phyloP scores from a whole-genome alignment of 53 echinoderm and acorn worm genomes.

The Zoroaster sp. region DNA sequence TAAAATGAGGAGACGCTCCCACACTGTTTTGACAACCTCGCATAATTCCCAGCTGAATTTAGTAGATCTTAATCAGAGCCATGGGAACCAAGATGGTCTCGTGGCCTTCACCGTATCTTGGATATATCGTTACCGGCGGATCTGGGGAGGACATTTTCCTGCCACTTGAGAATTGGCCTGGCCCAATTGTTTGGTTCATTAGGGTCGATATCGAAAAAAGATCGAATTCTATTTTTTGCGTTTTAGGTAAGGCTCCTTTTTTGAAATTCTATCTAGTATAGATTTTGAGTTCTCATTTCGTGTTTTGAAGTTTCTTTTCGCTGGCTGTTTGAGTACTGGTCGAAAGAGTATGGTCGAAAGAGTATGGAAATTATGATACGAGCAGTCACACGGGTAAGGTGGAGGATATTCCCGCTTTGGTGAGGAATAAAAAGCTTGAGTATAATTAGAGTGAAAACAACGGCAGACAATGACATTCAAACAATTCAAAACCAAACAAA shows the following conservation, averaged over 20 bases:
- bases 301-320: neutral
- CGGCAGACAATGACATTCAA: too few species aligned
- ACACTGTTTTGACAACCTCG: neutral
- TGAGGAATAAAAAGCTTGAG: too few species aligned
- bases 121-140: slow-evolving; percentile 26
- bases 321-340: too few species aligned
- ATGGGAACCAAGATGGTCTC: slow-evolving; percentile 21
- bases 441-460: too few species aligned
- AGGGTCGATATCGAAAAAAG: neutral
- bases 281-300: neutral
- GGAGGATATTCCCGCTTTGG: too few species aligned
- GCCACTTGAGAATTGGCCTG: neutral
- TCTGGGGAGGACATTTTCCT: neutral
- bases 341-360: too few species aligned
- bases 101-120: neutral
- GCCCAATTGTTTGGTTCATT: neutral
- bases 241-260: neutral
- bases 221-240: neutral
- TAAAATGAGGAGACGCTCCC: neutral
- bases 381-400: too few species aligned
- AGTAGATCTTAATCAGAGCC: slow-evolving; percentile 15
- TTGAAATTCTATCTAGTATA: neutral
- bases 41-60: neutral
- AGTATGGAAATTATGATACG: too few species aligned
- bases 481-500: too few species aligned